Conservation (phyloP, 2,113 vertebrate species). For the Etheostoma spectabile region DNA sequence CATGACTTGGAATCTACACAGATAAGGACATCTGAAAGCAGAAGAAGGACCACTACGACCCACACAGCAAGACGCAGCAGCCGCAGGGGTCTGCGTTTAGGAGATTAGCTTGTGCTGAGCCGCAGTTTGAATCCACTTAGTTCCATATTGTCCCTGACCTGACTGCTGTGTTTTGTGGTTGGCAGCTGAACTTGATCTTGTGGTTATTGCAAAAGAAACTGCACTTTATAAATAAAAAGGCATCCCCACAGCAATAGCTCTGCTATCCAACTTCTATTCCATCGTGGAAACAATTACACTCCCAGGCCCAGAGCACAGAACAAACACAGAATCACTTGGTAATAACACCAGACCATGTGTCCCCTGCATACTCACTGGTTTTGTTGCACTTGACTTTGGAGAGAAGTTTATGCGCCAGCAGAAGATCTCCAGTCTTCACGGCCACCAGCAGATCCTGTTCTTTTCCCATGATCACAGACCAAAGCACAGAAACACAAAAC, state of each 20-base stretch:
- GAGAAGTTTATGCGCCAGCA: slow-evolving; percentile 81
- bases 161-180: slow-evolving; percentile 9
- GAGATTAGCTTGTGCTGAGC: slow-evolving; percentile 62
- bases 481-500: slow-evolving; percentile 17
- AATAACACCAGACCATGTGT: not conserved
- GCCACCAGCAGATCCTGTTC: slow-evolving; percentile 84
- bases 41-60: slow-evolving; percentile 29
- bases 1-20: slow-evolving; percentile 41
- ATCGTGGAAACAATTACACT: slow-evolving; percentile 32
- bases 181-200: slow-evolving; percentile 38
- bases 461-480: slow-evolving; percentile 78
- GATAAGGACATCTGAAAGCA: slow-evolving; percentile 56
- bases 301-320: not conserved
- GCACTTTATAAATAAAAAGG: slow-evolving; percentile 7
- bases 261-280: slow-evolving; percentile 17
- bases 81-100: slow-evolving; percentile 52
- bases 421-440: slow-evolving; percentile 83
- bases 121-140: slow-evolving; percentile 62
- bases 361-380: slow-evolving; percentile 78
- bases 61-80: slow-evolving; percentile 20
- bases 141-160: slow-evolving; percentile 45
- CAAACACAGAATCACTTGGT: not conserved
- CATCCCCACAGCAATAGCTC: not conserved
- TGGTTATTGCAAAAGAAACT: slow-evolving; percentile 36
- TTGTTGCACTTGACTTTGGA: slow-evolving; percentile 84